Base-by-base conservation (phyloP, 2,797 vertebrate genomes). In the Leptatherina wallacei region DNA sequence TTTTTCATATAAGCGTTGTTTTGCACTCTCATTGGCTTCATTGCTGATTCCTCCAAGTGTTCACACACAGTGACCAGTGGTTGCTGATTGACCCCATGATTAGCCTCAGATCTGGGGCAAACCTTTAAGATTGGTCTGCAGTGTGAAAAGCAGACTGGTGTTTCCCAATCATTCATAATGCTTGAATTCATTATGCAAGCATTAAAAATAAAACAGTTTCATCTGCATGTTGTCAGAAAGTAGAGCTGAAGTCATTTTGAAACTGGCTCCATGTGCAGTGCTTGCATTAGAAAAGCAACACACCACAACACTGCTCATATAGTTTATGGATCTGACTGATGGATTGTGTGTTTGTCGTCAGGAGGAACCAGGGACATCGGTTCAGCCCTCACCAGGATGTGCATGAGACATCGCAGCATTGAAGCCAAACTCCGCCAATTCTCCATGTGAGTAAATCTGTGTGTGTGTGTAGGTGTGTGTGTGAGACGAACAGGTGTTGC, bases 391-490 rank as follows among this genome's bases (percentile, higher is more conserved):
- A 94, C 94, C 81, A 93, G 93, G 84, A 94, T 95, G 93, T 94
- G 94, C 80, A 92, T 94, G 93, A 91, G 93, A 59, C 94, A 95
- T 66, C 87, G 94, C 65, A 93, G 93, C 84, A 93, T 95, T n/a
- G 94, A 95, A 84, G 77, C 92, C 75, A 90, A 93, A 54, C 93
- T 95, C 24, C 87, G 92, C 6, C 92, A 93, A 71, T 92, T 95
- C 73, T 94, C 93, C 64, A 84, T 87, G 94, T 94, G 88, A 92
- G 92, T 84, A 24, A 1, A 56, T 69, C 2, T n/a, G n/a, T 60
- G 24, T 58, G 61, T 76, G 60, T 62, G 47, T 73, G 69, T 60
- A 55, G 49, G 61, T 61, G 64, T 55, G 61, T 52, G 35, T 58
- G 69, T 49, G 7, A 18, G 36, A 20, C 12, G 59, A 69, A 66